Evolutionary conservation across 2,888 invertebrate genomes (phyloP), one percentile per base, ranked within the genome.

Genomic region (Drosophila neonasuta): DNA sequence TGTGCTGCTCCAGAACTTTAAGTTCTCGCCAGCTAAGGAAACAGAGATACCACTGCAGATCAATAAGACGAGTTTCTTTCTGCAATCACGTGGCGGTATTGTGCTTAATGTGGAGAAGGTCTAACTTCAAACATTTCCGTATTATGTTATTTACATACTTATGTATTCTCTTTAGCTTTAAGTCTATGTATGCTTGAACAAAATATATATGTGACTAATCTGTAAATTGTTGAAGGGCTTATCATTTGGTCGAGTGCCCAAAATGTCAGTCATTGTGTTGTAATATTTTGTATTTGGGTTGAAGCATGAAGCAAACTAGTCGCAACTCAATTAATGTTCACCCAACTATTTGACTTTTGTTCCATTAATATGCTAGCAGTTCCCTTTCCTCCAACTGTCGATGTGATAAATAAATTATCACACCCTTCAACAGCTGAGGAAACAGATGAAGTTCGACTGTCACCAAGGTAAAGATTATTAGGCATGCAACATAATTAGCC

Each of bases 1-100:
- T 1, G 72, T 81, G 39, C 54, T 90, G 0, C 54, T 90, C 4
- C 76, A 80, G 44, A 74, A 88, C 56, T 90, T 88, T 20, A 77
- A 65, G 34, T 88, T 90, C 62, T 74, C 79, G 0, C 50, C 79
- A 0, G 68, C 83, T 0, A 49, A 66, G 1, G 78, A 71, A 10
- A 89, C 89, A 0, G 67, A 75, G 15, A 74, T 88, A 24, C 90
- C 89, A 0, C n/a, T 90, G 10, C 61, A 81, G 17, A 74, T 86
- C 2, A 61, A 82, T 34, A 56, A 73, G 17, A 80, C 76, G 0
- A 70, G 74, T n/a, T 73, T 86, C 48, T 64, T 89, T 4, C 24
- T 89, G 20, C 71, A 81, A 3, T 75, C 85, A 0, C 74, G 84
- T 13, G 86, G 80, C 9, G 88, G 88, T 2, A 86, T 90, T 32